Evolutionary conservation across 2,797 vertebrate species (phyloP).

Genomic region (Varecia variegata): DNA sequence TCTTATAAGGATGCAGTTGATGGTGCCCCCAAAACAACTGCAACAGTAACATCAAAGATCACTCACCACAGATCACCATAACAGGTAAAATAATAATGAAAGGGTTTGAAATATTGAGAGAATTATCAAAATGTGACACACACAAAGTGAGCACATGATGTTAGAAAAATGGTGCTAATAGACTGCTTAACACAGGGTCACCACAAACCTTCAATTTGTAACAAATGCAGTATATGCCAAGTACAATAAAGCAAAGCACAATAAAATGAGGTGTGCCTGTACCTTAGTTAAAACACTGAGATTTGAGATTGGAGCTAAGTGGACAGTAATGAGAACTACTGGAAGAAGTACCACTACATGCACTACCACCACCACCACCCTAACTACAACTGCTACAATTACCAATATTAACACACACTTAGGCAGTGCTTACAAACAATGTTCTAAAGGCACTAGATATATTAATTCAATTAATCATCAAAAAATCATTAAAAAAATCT

Average conservation of each 20-base stretch:
- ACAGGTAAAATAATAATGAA: background rate
- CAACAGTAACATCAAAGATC: background rate
- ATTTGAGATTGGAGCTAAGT: background rate
- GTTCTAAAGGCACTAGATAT: background rate
- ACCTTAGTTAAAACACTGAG: background rate
- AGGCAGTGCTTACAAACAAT: background rate
- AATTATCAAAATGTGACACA: background rate
- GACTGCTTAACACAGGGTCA: background rate
- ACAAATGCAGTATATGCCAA: background rate
- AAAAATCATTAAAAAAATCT: background rate
- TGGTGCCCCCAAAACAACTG: background rate
- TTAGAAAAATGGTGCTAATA: background rate
- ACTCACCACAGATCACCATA: background rate
- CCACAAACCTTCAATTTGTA: background rate
- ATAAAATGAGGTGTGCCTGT: background rate
- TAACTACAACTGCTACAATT: background rate
- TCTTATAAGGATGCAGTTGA: background rate
- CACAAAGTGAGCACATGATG: background rate
- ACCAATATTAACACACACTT: background rate
- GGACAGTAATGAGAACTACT: background rate
- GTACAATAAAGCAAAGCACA: background rate
- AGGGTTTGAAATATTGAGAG: background rate
- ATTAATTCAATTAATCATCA: background rate
- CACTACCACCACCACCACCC: background rate
- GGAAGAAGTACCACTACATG: background rate